Base-by-base conservation (phyloP, 1,140 invertebrate genomes). In the Eueides isabella region DNA sequence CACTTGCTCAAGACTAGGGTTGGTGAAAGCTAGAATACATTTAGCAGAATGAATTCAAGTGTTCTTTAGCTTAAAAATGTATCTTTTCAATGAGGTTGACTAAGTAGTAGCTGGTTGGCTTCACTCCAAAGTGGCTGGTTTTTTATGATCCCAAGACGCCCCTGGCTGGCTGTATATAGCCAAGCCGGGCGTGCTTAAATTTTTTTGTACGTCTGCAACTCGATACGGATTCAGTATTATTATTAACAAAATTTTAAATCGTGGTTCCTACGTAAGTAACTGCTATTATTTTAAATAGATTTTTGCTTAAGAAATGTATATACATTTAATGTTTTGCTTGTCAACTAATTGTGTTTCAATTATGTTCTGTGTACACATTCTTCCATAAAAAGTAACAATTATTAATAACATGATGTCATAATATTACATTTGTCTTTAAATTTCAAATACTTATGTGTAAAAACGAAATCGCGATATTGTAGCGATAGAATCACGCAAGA, bases 81-180 rank as follows among this genome's bases (percentile, higher is more conserved):
- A 83, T 83, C 79, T 80, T 85, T 85, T 90, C 83, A 87, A 89
- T 85, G 82, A 81, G 80, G 79, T 80, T 80, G 80, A 83, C 80
- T 83, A 81, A 85, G 82, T 85, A 79, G 79, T 72, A 75, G 79
- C 71, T 72, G 77, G 75, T 86, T 90, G 89, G 89, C 87, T 89
- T 78, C 69, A 81, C 80, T 87, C 88, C 88, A 91, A 90, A 89
- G 83, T 86, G 88, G 48, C 76, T 86, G 81, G 82, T 87, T 91
- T 91, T 90, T 90, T 90, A 85, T 91, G 81, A 80, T 81, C 79
- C 74, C 76, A 80, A 77, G 80, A 79, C 74, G 78, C 77, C 74
- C 74, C 75, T 16, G 35, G 35, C 74, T 75, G 64, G 78, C 83
- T 78, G 82, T 79, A 83, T 77, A 82, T 74, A 84, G 81, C 78